phyloP scores from a whole-genome alignment of 2,797 vertebrate species.

The Heterohyrax brucei region DNA sequence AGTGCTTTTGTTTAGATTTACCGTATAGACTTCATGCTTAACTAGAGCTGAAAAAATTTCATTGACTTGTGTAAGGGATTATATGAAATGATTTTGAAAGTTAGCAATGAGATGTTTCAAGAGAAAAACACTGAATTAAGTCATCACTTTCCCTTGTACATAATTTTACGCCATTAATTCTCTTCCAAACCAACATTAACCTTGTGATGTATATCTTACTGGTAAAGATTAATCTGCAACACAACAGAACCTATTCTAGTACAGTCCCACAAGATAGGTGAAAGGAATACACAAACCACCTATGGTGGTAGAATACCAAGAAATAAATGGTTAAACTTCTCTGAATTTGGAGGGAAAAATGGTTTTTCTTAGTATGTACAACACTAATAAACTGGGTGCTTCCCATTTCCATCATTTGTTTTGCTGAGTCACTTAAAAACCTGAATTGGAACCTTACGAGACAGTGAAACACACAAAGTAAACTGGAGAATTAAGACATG shows the following conservation, averaged over 20 bases:
- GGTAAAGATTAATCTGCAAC: conserved; percentile 66
- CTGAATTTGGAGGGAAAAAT: conserved; percentile 57
- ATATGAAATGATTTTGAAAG: conserved; percentile 79
- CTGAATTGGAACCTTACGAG: conserved; percentile 68
- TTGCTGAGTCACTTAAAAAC: conserved; percentile 71
- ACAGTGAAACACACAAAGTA: conserved; percentile 63
- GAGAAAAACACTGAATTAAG: conserved; percentile 69
- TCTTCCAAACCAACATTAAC: conserved; percentile 67
- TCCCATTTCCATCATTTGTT: conserved; percentile 46
- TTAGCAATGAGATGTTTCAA: conserved; percentile 75
- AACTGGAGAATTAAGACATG: conserved; percentile 67
- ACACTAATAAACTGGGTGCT: conserved; percentile 52
- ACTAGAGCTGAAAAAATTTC: conserved; percentile 65
- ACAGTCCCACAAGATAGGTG: conserved; percentile 18
- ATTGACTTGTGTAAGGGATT: conserved; percentile 71
- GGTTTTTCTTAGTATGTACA: conserved; percentile 54
- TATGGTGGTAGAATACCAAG: conserved; percentile 67
- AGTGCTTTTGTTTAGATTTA: conserved; percentile 83
- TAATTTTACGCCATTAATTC: conserved; percentile 75
- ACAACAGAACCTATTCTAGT: conserved; percentile 56
- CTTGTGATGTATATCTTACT: conserved; percentile 65
- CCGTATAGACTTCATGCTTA: conserved; percentile 75
- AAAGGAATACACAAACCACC: conserved; percentile 68
- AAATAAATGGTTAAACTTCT: conserved; percentile 68
- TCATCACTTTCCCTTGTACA: conserved; percentile 52